Evolutionary conservation across 2,888 invertebrate species (phyloP), one percentile per base, ranked within the genome.

Genomic region (Nineta flava): DNA sequence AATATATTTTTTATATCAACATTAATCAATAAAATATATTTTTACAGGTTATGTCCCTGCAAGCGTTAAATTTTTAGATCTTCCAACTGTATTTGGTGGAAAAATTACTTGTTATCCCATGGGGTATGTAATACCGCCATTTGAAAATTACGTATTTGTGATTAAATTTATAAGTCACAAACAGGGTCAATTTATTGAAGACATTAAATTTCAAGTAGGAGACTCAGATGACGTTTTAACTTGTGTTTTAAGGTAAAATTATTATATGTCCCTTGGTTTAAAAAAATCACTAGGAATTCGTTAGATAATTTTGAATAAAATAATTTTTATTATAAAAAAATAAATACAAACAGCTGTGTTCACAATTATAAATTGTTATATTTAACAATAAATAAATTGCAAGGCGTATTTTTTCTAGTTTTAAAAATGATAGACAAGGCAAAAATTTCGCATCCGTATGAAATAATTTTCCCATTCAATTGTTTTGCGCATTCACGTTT

Each of bases 181-280:
- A 21, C 74, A 74, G 56, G 81, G 81, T 41, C 69, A 73, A 9
- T 81, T 76, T 58, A 67, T 77, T 47, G 81, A 81, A 63, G 74
- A 73, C 60, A 60, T 80, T 2, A 67, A 73, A 53, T 80, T 80
- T 59, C 50, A 59, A 2, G 71, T 81, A 50, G 68, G 70, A n/a
- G 77, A 78, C 56, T 77, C 79, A 1, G 61, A 65, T 49, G 74
- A 79, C 50, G 59, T 70, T 5, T 57, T 78, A 41, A 71, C 71
- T 53, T 60, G 79, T 15, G 70, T 74, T 56, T 64, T 79, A 49
- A 75, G 73, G 79, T 80, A 67, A 65, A 69, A 59, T n/a, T n/a
- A n/a, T n/a, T n/a, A n/a, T n/a, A n/a, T n/a, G n/a, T n/a, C n/a
- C n/a, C n/a, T n/a, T n/a, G n/a, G n/a, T n/a, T n/a, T n/a, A n/a